Evolutionary conservation across 2,797 vertebrate species (phyloP).

Genomic region (Antrozous pallidus): DNA sequence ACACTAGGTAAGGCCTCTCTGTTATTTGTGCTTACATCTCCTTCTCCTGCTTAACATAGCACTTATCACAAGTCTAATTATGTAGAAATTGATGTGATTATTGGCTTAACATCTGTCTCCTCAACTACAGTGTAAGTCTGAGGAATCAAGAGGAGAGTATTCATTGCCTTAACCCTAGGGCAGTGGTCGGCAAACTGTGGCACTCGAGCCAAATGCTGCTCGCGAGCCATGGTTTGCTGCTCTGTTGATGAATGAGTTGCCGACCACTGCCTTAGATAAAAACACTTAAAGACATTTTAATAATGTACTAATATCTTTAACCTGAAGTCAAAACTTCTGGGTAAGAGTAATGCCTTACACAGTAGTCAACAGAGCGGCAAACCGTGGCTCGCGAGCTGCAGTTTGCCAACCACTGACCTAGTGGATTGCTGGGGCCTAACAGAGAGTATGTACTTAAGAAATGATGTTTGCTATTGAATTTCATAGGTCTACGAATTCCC

Average conservation of each 20-base stretch:
- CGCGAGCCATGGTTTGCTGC: too few species aligned
- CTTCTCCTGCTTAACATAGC: slow-evolving; percentile 10
- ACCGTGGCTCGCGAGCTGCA: too few species aligned
- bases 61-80: slow-evolving; percentile 59
- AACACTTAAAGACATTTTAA: too few species aligned
- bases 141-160: not conserved
- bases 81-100: slow-evolving; percentile 40
- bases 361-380: too few species aligned
- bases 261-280: too few species aligned
- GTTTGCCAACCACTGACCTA: too few species aligned
- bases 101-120: slow-evolving; percentile 30
- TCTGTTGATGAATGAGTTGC: too few species aligned
- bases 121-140: not conserved
- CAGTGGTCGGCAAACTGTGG: too few species aligned
- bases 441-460: not conserved
- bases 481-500: not conserved
- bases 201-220: too few species aligned
- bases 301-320: too few species aligned
- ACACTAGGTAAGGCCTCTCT: not conserved
- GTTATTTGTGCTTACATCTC: slow-evolving; percentile 2
- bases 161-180: not conserved
- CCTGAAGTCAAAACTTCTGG: too few species aligned
- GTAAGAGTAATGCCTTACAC: too few species aligned
- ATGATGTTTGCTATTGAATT: not conserved
- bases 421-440: not conserved